A percentile compares a stretch with the other conserved stretches of the same genome.
Conservation (phyloP, 2,888 invertebrate genomes). For the Microctonus hyperodae region DNA sequence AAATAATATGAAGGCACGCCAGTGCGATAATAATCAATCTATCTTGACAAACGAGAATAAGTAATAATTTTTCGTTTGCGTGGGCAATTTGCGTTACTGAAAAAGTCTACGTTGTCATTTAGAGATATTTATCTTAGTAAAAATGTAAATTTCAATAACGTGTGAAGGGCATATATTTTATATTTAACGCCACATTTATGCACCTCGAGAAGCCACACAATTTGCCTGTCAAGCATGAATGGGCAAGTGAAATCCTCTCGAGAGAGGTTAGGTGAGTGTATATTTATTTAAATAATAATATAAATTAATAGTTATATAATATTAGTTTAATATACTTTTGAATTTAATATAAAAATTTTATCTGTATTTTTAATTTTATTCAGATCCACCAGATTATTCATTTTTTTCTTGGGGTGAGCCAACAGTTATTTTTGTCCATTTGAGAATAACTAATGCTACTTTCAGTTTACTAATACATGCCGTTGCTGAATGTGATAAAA, state of each 20-base stretch:
- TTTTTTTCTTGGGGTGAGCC: slow-evolving; percentile 23
- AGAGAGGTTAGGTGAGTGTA: slow-evolving; percentile 60
- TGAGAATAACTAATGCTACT: background rate
- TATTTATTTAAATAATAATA: slow-evolving; percentile 8
- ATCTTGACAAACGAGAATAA: slow-evolving; percentile 10
- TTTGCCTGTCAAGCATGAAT: slow-evolving; percentile 49
- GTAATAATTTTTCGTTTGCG: slow-evolving; percentile 8
- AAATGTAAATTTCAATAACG: slow-evolving; percentile 9
- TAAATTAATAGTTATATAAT: background rate
- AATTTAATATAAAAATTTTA: background rate
- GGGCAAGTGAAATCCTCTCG: slow-evolving; percentile 57
- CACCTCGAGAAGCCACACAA: slow-evolving; percentile 19
- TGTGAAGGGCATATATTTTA: slow-evolving; percentile 14
- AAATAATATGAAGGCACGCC: background rate
- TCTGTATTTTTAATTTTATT: slow-evolving; percentile 5
- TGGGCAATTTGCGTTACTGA: background rate
- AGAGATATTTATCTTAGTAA: background rate
- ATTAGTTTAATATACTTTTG: background rate
- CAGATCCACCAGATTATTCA: slow-evolving; percentile 16
- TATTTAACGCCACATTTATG: slow-evolving; percentile 15
- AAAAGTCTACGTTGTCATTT: background rate
- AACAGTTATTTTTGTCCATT: background rate
- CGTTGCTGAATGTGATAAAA: background rate
- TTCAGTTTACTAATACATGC: slow-evolving; percentile 2
- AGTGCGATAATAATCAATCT: slow-evolving; percentile 6